These are phyloP conservation scores for Fundulus diaphanus DNA, from an alignment of 2,797 vertebrate genomes.

Conservation along the genomic window DNA sequence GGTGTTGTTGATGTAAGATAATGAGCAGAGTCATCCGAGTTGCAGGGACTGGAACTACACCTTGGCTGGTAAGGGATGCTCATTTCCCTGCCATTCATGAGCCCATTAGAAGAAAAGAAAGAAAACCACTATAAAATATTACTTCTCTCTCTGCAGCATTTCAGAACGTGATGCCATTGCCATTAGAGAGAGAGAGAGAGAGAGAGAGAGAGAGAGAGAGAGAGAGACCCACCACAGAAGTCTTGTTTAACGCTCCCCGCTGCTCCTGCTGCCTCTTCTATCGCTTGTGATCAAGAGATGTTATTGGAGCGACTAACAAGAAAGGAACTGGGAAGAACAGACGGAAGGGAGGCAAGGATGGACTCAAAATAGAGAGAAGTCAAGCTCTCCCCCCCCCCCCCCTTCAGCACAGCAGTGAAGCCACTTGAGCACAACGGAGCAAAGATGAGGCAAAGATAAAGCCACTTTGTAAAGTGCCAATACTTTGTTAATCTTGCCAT, in stretches of 20 bases:
- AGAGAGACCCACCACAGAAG: conserved; percentile 23
- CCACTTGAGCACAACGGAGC: conserved; percentile 5
- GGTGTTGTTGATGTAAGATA: conserved; percentile 67
- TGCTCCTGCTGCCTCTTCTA: conserved; percentile 22
- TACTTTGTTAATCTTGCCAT: conserved; percentile 11
- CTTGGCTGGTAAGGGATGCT: conserved; percentile 37
- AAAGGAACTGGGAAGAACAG: conserved; percentile 8
- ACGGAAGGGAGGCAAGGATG: conserved; percentile 22
- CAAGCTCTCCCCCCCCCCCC: conserved; percentile 9
- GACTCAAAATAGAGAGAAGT: conserved; percentile 21
- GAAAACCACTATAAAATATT: conserved; percentile 5
- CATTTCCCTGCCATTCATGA: conserved; percentile 53
- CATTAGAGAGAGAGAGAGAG: conserved; percentile 39
- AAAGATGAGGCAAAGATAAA: conserved; percentile 30
- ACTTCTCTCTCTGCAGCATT: conserved; percentile 8
- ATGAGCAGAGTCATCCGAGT: conserved; percentile 65
- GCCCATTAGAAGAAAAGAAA: conserved; percentile 56
- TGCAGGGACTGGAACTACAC: conserved; percentile 53
- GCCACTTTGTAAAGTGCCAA: conserved; percentile 27
- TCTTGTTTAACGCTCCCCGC: conserved; percentile 32
- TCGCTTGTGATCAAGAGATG: conserved; percentile 36
- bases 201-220: too few species aligned
- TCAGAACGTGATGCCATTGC: conserved; percentile 9
- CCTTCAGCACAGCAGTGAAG: conserved; percentile 32
- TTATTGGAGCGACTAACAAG: conserved; percentile 43